Conservation (phyloP, 2,797 vertebrate species). For the Trematomus bernacchii region DNA sequence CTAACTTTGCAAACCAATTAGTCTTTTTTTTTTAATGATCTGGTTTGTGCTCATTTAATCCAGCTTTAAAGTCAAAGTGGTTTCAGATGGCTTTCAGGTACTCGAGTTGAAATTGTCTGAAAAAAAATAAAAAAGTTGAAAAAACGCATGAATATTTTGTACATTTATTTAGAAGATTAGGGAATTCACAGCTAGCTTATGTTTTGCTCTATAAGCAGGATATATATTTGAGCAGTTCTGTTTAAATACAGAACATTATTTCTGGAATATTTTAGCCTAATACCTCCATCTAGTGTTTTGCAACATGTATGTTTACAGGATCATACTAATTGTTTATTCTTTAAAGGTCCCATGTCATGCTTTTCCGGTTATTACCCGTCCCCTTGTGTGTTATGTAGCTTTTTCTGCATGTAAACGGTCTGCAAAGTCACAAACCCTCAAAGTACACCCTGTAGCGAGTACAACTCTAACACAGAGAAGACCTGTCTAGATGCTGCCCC, state of each 20-base stretch:
- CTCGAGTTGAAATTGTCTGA: slow-evolving; percentile 20
- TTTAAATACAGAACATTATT: background rate
- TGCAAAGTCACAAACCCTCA: too few species aligned
- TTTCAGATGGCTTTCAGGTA: background rate
- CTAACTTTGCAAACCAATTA: background rate
- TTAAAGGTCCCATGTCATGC: too few species aligned
- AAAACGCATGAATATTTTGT: slow-evolving; percentile 11
- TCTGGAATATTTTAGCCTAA: background rate
- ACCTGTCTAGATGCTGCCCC: too few species aligned
- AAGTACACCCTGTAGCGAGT: too few species aligned
- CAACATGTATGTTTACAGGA: background rate
- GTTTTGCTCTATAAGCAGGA: background rate
- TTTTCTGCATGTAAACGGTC: too few species aligned
- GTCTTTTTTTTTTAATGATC: slow-evolving; percentile 12
- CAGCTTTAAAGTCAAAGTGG: slow-evolving; percentile 43
- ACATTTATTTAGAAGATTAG: background rate
- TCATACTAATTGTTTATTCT: background rate
- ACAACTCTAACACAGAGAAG: too few species aligned
- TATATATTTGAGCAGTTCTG: background rate
- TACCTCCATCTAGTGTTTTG: slow-evolving; percentile 38
- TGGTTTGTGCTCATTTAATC: slow-evolving; percentile 22
- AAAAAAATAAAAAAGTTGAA: slow-evolving; percentile 3
- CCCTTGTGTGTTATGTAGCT: too few species aligned
- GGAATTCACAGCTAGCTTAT: background rate
- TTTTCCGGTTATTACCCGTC: too few species aligned